phyloP scores from a whole-genome alignment of 2,113 vertebrate species.

The Casuarius casuarius region DNA sequence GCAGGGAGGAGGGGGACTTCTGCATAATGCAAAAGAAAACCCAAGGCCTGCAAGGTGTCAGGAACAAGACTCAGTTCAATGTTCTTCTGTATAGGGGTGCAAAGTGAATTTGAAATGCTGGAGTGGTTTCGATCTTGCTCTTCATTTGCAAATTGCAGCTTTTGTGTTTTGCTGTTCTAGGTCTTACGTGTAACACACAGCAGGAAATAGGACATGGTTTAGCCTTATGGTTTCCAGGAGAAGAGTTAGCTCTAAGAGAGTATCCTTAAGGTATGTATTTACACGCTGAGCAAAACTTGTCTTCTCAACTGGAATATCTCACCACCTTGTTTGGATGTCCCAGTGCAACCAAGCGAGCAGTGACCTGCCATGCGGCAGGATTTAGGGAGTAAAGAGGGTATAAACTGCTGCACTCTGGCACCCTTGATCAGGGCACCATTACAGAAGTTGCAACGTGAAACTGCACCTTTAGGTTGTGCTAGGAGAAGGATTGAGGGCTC shows the following conservation, averaged over 20 bases:
- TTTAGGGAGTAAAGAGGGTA: background rate
- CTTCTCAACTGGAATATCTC: background rate
- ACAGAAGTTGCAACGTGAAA: background rate
- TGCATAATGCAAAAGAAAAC: background rate
- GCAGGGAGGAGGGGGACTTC: background rate
- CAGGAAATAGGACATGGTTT: background rate
- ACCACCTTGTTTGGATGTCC: background rate
- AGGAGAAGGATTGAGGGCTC: background rate
- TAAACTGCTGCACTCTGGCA: background rate
- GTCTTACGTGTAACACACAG: background rate
- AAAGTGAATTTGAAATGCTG: background rate
- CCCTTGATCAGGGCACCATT: background rate
- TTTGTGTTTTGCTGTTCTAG: background rate
- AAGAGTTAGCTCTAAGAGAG: background rate
- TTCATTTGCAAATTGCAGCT: background rate
- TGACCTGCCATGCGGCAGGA: background rate
- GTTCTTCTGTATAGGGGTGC: background rate
- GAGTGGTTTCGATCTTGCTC: background rate
- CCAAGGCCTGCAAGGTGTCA: background rate
- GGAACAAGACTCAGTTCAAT: background rate
- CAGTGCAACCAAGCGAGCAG: background rate
- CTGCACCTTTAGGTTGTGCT: background rate
- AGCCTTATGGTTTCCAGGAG: background rate
- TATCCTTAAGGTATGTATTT: background rate
- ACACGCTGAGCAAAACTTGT: background rate